Percentiles rank a stretch among this genome's conserved stretches.
These are phyloP conservation scores for Megathymus violae DNA, from an alignment of 1,140 invertebrate species.

Conservation along the genomic window DNA sequence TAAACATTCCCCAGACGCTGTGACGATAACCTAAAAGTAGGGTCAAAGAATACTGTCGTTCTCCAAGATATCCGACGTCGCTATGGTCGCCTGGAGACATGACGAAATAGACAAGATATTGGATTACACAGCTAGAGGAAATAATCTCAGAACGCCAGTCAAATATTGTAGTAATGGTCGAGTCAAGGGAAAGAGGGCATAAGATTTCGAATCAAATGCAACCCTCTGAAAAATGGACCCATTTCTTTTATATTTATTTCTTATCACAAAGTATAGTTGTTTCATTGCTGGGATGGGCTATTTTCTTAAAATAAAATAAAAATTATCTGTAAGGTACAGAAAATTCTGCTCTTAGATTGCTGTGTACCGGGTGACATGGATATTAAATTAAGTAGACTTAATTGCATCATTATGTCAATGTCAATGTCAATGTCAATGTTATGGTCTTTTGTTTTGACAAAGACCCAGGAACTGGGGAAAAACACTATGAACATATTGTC, in stretches of 20 bases:
- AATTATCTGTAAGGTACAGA: too few relatives aligned
- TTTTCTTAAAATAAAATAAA: too few relatives aligned
- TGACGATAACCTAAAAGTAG: slow-evolving; percentile 25
- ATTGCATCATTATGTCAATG: too few relatives aligned
- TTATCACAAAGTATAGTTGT: too few relatives aligned
- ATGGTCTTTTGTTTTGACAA: too few relatives aligned
- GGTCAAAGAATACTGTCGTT: slow-evolving; percentile 27
- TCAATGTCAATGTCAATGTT: too few relatives aligned
- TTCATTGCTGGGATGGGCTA: too few relatives aligned
- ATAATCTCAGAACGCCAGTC: slow-evolving; percentile 17
- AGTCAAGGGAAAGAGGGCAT: neutral
- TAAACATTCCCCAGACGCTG: slow-evolving; percentile 18
- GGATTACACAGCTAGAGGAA: slow-evolving; percentile 23
- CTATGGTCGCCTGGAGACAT: slow-evolving; percentile 30
- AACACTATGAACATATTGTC: too few relatives aligned
- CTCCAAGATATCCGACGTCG: slow-evolving; percentile 21
- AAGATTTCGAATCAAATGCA: slow-evolving; percentile 2
- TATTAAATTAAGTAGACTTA: too few relatives aligned
- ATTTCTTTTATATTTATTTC: neutral
- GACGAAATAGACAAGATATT: slow-evolving; percentile 27
- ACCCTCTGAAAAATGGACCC: neutral
- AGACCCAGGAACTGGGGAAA: too few relatives aligned
- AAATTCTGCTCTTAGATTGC: too few relatives aligned
- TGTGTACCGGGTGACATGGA: too few relatives aligned
- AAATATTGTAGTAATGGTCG: slow-evolving; percentile 13